Evolutionary conservation across 2,797 vertebrate genomes (phyloP).

Genomic region (Cyclura pinguis): DNA sequence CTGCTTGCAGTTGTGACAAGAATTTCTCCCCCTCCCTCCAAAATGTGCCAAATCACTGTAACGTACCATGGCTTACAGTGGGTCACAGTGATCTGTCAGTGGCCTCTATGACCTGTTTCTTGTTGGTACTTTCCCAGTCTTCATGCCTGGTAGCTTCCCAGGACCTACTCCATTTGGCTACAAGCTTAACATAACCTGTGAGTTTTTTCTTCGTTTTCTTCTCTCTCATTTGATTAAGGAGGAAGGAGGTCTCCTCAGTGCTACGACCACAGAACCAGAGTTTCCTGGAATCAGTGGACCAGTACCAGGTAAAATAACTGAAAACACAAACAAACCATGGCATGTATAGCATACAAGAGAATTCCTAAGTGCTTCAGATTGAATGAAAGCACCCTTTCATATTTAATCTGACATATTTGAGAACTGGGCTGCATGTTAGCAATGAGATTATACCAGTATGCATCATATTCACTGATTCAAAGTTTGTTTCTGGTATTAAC

Average conservation of each 20-base stretch:
- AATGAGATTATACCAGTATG: neutral
- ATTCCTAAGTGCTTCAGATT: fast-evolving
- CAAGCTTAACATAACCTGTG: neutral
- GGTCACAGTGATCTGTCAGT: neutral
- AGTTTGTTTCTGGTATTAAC: neutral
- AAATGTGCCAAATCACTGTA: neutral
- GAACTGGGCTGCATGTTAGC: neutral
- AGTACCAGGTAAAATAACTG: slow-evolving; percentile 62
- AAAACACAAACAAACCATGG: neutral
- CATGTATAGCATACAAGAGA: fast-evolving
- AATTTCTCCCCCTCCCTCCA: neutral
- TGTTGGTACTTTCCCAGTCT: neutral
- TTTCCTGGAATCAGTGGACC: slow-evolving; percentile 36
- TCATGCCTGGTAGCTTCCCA: neutral
- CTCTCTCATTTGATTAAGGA: slow-evolving; percentile 49
- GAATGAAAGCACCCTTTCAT: neutral
- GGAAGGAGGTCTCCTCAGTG: slow-evolving; percentile 6
- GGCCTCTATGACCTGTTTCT: neutral
- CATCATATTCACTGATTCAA: neutral
- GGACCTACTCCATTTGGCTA: slow-evolving; percentile 5
- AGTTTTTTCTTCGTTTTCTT: neutral
- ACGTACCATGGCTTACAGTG: neutral
- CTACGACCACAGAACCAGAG: neutral
- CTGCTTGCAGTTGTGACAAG: neutral
- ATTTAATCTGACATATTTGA: neutral